Base-by-base conservation (phyloP, 2,888 invertebrate genomes). In the Villa cingulata region DNA sequence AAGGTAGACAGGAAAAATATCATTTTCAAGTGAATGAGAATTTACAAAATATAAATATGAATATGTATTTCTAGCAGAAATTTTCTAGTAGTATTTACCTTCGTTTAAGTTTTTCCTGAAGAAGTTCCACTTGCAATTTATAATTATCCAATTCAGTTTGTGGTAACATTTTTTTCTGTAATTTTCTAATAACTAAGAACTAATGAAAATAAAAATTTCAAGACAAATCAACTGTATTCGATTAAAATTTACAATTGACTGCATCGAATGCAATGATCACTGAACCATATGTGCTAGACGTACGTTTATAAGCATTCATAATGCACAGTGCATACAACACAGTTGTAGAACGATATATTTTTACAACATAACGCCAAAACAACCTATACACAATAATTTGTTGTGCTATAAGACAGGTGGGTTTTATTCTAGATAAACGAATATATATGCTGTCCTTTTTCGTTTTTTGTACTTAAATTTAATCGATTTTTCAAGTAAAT, bases 141-240 rank as follows among this genome's bases (percentile, higher is more conserved):
- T 68, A 68, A 51, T 68, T 68, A 51, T 68, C 68, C 51, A 68
- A 52, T 57, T 68, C 67, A 27, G 64, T 62, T 57, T 66, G 68
- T 27, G 46, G 64, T 55, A 58, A 64, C 68, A 66, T 66, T 46
- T n/a, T n/a, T n/a, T n/a, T n/a, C n/a, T n/a, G n/a, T n/a, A n/a
- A n/a, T n/a, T n/a, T 54, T 53, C 43, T 45, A 43, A 29, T 45
- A 40, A 34, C 5, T 4, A 23, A 23, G 23, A 23, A 23, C 4
- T 23, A 23, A 23, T 23, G 23, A 6, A 23, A 23, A 23, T 23
- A 29, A 29, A 29, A 29, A 10, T 29, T 29, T 29, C 42, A 29
- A 42, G 32, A 10, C 12, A 34, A 42, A 18, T 18, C 19, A 2
- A 17, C 18, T 41, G 37, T 6, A n/a, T n/a, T 23, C 29, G 29